phyloP scores from a whole-genome alignment of 2,113 vertebrate genomes.

The Vanacampus margaritifer region DNA sequence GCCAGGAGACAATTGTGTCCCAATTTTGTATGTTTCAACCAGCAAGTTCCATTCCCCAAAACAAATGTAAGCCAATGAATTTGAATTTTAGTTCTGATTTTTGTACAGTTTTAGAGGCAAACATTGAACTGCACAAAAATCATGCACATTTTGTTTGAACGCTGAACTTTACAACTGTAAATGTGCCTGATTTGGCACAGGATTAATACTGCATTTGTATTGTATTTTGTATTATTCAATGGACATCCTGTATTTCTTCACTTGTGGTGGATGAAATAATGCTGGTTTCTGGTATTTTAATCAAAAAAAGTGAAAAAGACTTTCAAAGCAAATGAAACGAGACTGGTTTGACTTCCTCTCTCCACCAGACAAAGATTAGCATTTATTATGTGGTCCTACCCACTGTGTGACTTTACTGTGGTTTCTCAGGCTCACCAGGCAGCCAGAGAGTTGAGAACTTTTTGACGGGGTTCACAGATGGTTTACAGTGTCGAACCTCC shows the following conservation, averaged over 20 bases:
- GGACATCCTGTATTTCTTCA: slow-evolving; percentile 29
- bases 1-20: no score
- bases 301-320: slow-evolving; percentile 39
- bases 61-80: no score
- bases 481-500: slow-evolving; percentile 57
- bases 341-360: slow-evolving; percentile 46
- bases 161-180: no score
- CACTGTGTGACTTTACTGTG: slow-evolving; percentile 26
- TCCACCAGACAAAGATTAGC: slow-evolving; percentile 37
- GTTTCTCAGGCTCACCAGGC: slow-evolving; percentile 39
- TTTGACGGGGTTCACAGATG: slow-evolving; percentile 70
- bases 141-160: no score
- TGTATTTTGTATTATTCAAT: neutral
- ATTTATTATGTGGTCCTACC: slow-evolving; percentile 29
- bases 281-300: slow-evolving; percentile 39
- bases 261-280: slow-evolving; percentile 39
- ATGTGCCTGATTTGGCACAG: no score
- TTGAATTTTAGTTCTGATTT: no score
- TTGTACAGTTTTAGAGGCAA: no score
- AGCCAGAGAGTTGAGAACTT: slow-evolving; percentile 48
- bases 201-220: neutral
- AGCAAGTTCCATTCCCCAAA: no score
- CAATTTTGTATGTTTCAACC: no score
- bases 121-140: no score
- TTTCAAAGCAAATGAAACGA: slow-evolving; percentile 51